Evolutionary conservation across 2,113 vertebrate genomes (phyloP).

Genomic region (Piprites chloris): DNA sequence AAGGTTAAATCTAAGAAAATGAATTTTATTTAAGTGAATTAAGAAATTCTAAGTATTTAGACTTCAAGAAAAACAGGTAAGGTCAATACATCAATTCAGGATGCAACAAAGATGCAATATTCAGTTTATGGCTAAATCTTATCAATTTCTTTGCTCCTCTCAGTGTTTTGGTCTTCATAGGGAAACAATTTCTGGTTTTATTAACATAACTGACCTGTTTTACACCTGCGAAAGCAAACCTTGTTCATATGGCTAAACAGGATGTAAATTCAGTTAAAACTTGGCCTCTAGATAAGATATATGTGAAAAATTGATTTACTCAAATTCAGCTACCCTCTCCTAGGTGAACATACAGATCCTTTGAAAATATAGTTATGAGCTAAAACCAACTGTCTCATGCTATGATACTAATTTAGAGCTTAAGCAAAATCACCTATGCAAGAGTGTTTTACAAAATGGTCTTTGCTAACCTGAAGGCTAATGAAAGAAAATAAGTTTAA

Average conservation of each 20-base stretch:
- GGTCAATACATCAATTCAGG: neutral
- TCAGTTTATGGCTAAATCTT: neutral
- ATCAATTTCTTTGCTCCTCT: neutral
- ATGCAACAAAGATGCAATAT: neutral
- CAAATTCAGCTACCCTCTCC: neutral
- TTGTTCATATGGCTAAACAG: neutral
- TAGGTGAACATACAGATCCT: neutral
- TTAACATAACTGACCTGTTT: slow-evolving; percentile 8
- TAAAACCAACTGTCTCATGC: neutral
- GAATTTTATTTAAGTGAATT: neutral
- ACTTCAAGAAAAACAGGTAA: neutral
- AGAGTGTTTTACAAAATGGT: neutral
- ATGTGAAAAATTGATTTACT: neutral
- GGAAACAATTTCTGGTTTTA: neutral
- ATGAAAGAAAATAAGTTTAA: neutral
- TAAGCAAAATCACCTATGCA: neutral
- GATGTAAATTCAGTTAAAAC: neutral
- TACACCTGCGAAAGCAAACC: neutral
- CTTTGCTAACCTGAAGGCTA: neutral
- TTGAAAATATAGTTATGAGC: neutral
- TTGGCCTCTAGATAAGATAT: neutral
- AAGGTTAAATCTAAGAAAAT: neutral
- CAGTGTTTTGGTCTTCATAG: neutral
- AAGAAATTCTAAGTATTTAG: neutral
- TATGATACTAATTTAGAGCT: neutral